Evolutionary conservation across 2,888 invertebrate genomes (phyloP).

Genomic region (Agapostemon virescens): DNA sequence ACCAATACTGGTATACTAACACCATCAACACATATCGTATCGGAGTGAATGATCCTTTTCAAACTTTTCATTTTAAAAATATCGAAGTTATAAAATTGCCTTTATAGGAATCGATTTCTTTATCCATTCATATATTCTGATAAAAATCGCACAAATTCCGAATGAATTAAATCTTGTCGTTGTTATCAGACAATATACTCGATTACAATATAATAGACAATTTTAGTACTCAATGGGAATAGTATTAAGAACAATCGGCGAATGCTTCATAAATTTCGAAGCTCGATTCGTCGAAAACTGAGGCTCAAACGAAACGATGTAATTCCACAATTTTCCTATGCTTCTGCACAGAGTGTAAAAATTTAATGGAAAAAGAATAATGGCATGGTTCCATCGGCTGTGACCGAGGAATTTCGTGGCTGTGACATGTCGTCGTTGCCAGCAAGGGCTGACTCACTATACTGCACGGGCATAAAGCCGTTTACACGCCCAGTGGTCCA

Average conservation of each 20-base stretch:
- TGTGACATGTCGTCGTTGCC: constrained; percentile 12
- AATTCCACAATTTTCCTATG: background rate
- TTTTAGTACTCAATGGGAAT: no score
- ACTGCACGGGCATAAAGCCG: constrained; percentile 24
- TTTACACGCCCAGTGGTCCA: constrained; percentile 37
- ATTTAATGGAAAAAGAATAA: constrained; percentile 11
- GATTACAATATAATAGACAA: no score
- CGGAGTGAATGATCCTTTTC: no score
- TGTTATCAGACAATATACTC: no score
- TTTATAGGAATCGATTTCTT: no score
- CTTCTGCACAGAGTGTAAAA: background rate
- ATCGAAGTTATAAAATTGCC: no score
- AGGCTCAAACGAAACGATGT: background rate
- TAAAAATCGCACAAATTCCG: no score
- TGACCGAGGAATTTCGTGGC: constrained; percentile 17
- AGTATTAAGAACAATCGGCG: background rate
- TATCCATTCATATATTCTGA: no score
- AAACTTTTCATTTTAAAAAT: no score
- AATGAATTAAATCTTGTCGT: no score
- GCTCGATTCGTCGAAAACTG: background rate
- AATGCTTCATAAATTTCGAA: background rate
- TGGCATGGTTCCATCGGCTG: background rate
- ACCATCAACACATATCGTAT: no score
- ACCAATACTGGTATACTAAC: no score
- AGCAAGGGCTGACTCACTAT: background rate